A percentile compares a stretch with the other conserved stretches of the same genome.
phyloP scores from a whole-genome alignment of 2,888 invertebrate species.

The Malachius bipustulatus region DNA sequence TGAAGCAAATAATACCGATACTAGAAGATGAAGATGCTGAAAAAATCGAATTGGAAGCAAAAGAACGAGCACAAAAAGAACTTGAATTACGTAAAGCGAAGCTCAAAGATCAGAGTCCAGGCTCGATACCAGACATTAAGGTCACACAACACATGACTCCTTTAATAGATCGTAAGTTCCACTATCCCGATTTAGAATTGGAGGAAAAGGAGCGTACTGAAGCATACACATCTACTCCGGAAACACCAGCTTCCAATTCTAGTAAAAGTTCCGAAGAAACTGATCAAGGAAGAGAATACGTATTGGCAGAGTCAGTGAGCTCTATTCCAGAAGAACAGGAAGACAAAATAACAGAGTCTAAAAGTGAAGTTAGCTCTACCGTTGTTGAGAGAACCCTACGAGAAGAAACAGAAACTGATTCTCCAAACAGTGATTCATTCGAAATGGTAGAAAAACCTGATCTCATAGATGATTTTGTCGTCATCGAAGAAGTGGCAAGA shows the following conservation, averaged over 20 bases:
- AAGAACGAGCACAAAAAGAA: constrained; percentile 33
- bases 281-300: constrained; percentile 52
- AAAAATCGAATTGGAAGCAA: constrained; percentile 40
- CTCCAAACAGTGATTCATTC: constrained; percentile 74
- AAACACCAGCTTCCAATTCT: constrained; percentile 49
- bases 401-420: constrained; percentile 44
- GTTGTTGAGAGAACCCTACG: constrained; percentile 48
- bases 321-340: constrained; percentile 43
- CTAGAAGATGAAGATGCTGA: constrained; percentile 41
- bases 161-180: constrained; percentile 35
- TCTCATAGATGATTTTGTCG: constrained; percentile 77
- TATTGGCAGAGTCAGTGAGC: constrained; percentile 46
- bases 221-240: constrained; percentile 41
- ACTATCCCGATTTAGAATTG: constrained; percentile 39
- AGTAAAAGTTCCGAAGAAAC: constrained; percentile 54
- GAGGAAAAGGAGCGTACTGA: constrained; percentile 33
- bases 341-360: constrained; percentile 34
- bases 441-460: constrained; percentile 80
- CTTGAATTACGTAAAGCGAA: constrained; percentile 37
- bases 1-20: constrained; percentile 38
- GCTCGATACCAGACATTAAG: constrained; percentile 50
- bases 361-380: constrained; percentile 44
- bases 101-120: constrained; percentile 46
- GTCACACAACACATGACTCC: constrained; percentile 48
- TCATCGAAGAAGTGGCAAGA: constrained; percentile 77